Base-by-base conservation (phyloP, 2,888 invertebrate species). In the Helicoverpa assulta region DNA sequence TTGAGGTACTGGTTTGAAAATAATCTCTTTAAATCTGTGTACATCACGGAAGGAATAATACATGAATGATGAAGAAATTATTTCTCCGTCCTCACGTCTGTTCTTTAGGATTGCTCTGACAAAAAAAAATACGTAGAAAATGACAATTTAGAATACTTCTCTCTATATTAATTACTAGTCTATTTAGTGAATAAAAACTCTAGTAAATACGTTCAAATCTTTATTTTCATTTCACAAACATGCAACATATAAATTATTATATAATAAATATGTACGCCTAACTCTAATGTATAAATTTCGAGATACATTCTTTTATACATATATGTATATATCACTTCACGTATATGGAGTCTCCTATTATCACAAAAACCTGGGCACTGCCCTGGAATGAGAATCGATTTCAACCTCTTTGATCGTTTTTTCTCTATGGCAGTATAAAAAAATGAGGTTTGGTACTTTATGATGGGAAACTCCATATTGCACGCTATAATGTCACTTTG, bases 231-330 rank as follows among this genome's bases (percentile, higher is more conserved):
- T 85, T 85, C 89, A 84, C 90, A 90, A 78, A 89, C 88, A 88
- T 87, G 85, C 85, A 89, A 90, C 86, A 86, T 86, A 89, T 89
- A 88, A 89, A 89, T 88, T 90, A 82, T 73, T 59, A 86, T 85
- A 85, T 86, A 89, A 92, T 91, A 91, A 93, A 93, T 93, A 93
- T 91, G 91, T 93, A 93, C 80, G 87, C 89, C 92, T 93, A 94
- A 82, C 71, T 86, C 92, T 93, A 94, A 86, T 86, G 85, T 89
- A 88, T 82, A 89, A 57, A 89, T 89, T 89, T 88, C 86, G 92
- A 93, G 92, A 92, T 90, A 90, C 88, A 89, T 90, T 90, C 82
- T 83, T 85, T 84, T 89, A 88, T 86, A 88, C 87, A 91, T 89
- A 47, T 89, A 37, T 75, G 76, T 73, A 88, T 87, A 75, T 82